Base-by-base conservation (phyloP, 2,888 invertebrate species). In the Conchocele bisecta region DNA sequence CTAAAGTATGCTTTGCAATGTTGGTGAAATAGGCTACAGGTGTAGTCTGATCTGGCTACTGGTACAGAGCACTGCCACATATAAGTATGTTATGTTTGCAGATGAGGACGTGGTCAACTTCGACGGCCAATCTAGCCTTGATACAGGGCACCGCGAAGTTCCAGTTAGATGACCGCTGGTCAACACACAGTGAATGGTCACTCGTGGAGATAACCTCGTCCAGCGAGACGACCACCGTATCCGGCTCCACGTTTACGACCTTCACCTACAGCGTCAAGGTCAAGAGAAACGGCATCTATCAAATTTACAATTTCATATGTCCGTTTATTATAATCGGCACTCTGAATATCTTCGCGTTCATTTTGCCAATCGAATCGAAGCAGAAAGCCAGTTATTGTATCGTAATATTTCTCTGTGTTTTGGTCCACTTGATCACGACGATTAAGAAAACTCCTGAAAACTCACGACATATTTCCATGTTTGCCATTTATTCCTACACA, bases 61-160 rank as follows among this genome's bases (percentile, higher is more conserved):
- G 9, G 28, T 22, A 11, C 9, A 11, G 26, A 50, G 11, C 9
- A 13, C 26, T 26, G 11, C 22, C 26, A 50, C 11, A 24, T 7
- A 26, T 50, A 9, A 24, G 28, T 44, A 44, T 37, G 5, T 28
- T 53, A n/a, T n/a, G 24, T 7, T 61, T 58, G 9, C 53, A 75
- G 75, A 66, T 75, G 29, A 60, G 75, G 1, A 68, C 71, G n/a
- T 75, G 70, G 70, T 57, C 67, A 9, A 46, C 67, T 3, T 42
- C 44, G 33, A 51, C 54, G 13, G 41, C 17, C 26, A 54, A 70
- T 20, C 57, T 71, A 9, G 26, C 24, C 2, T 71, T 63, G 13
- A 35, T 42, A 15, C 54, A 70, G n/a, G 70, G 71, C 7, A 29
- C 51, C 13, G 46, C 42, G 29, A 69, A 69, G 5, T 41, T 75